Percentiles rank a stretch among this genome's conserved stretches.
These are phyloP conservation scores for Pyrrhia umbra DNA, from an alignment of 2,888 invertebrate species.

Conservation along the genomic window DNA sequence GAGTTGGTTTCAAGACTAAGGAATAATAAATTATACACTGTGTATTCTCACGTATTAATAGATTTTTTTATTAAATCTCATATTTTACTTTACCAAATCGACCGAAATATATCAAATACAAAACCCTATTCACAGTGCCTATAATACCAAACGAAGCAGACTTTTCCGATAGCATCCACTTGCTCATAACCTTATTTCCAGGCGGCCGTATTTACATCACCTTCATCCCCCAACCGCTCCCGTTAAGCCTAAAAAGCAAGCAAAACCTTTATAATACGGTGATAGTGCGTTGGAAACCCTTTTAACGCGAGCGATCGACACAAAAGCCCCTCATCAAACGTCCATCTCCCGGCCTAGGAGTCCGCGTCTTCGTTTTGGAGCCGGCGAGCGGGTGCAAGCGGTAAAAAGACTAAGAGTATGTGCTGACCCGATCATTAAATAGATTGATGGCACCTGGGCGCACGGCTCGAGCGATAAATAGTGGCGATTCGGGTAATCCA, in stretches of 20 bases:
- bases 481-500: slow-evolving; percentile 90
- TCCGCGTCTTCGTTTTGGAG: slow-evolving; percentile 82
- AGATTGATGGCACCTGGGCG: slow-evolving; percentile 90
- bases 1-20: too few species aligned
- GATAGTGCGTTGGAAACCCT: slow-evolving; percentile 84
- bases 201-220: slow-evolving; percentile 28
- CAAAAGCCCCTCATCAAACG: slow-evolving; percentile 90
- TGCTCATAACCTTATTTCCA: slow-evolving; percentile 16
- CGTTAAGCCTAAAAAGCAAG: slow-evolving; percentile 59
- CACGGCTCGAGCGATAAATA: slow-evolving; percentile 89
- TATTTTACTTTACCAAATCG: background rate
- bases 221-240: slow-evolving; percentile 25
- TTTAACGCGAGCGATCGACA: slow-evolving; percentile 85
- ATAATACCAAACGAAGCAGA: background rate
- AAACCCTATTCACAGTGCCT: background rate
- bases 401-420: slow-evolving; percentile 87
- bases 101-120: background rate
- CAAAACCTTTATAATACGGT: slow-evolving; percentile 65
- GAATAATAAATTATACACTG: too few species aligned
- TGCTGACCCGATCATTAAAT: slow-evolving; percentile 91
- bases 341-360: slow-evolving; percentile 83
- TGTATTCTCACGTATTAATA: too few species aligned
- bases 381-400: slow-evolving; percentile 73
- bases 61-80: background rate
- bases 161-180: slow-evolving; percentile 1